These are phyloP conservation scores for Astatotilapia flaviijosephi DNA, from an alignment of 2,113 vertebrate species.

Conservation along the genomic window DNA sequence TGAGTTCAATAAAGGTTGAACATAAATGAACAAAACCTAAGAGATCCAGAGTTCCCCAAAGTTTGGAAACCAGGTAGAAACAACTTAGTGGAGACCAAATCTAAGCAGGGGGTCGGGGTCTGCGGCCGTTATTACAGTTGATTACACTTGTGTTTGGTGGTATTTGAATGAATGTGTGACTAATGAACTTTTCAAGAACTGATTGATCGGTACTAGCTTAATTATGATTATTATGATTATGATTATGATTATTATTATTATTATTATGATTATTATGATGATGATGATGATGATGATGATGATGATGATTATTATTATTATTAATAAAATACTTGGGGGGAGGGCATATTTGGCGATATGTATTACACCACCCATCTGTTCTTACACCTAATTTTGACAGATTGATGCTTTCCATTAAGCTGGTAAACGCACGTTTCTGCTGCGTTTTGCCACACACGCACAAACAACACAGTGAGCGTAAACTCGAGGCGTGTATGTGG, in stretches of 20 bases:
- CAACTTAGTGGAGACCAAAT: background rate
- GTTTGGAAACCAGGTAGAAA: background rate
- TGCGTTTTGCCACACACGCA: background rate
- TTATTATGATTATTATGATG: background rate
- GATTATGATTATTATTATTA: background rate
- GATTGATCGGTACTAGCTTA: background rate
- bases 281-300: too few relatives aligned
- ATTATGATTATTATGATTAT: background rate
- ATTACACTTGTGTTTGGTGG: background rate
- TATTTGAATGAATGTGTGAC: background rate
- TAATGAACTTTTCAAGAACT: background rate
- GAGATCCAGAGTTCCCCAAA: background rate
- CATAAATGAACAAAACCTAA: background rate
- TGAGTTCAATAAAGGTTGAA: background rate
- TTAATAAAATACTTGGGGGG: background rate
- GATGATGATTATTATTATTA: background rate
- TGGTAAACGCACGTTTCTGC: background rate
- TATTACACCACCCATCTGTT: background rate
- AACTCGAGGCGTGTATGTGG: conserved; percentile 30
- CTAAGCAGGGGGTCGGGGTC: background rate
- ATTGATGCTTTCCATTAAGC: background rate
- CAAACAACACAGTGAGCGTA: background rate
- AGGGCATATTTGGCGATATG: background rate
- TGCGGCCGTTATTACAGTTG: background rate
- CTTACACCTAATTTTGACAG: background rate